Evolutionary conservation across 2,113 vertebrate genomes (phyloP).

Genomic region (Eptesicus fuscus): DNA sequence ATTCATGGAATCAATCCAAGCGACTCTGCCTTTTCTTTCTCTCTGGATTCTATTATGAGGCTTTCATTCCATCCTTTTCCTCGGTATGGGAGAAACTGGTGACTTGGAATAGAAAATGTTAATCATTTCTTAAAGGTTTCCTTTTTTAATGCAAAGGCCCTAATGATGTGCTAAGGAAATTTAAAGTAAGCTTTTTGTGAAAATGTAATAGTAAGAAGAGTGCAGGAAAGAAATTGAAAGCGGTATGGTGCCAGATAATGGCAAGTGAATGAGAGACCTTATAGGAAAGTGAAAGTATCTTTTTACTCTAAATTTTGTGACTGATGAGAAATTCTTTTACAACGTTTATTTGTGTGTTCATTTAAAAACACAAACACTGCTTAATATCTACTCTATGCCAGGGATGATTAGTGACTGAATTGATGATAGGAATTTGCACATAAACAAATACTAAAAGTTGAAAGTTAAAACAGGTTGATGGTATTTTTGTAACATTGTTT

Average conservation of each 20-base stretch:
- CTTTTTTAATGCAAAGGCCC: neutral
- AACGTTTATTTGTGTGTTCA: neutral
- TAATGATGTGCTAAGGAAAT: neutral
- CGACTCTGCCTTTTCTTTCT: neutral
- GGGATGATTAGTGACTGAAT: neutral
- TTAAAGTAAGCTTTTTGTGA: neutral
- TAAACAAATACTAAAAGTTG: neutral
- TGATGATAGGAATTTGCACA: neutral
- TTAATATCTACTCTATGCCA: constrained; percentile 21
- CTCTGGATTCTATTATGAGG: neutral
- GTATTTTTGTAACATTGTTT: neutral
- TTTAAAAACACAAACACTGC: neutral
- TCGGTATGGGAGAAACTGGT: neutral
- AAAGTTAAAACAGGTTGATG: neutral
- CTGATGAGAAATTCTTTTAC: constrained; percentile 11
- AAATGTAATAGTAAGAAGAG: neutral
- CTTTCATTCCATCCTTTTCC: neutral
- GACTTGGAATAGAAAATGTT: neutral
- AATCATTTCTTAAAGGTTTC: neutral
- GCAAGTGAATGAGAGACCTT: neutral
- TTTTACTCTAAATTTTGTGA: constrained; percentile 4
- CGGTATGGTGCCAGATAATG: neutral
- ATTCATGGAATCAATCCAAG: neutral
- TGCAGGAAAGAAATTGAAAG: neutral
- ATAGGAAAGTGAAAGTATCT: neutral